Evolutionary conservation across 2,113 vertebrate species (phyloP), one percentile per base, ranked within the genome.

Genomic region (Ptilonorhynchus violaceus): DNA sequence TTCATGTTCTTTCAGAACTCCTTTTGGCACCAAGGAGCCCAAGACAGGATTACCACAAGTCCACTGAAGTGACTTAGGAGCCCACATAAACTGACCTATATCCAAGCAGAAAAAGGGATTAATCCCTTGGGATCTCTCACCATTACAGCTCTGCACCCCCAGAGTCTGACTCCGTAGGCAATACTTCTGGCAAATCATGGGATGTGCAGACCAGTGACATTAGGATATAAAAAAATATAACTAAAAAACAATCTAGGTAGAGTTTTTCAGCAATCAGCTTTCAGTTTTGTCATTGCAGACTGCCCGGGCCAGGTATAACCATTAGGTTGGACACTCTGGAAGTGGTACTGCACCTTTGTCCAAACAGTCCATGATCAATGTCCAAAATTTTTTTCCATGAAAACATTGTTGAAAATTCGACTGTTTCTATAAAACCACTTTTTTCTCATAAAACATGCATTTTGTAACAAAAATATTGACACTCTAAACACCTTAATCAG

Each of bases 171-270:
- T 33, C 56, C 24, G 42, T 0, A 52, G 30, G 68, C 8, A 58
- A 42, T 31, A 52, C 12, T 60, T 49, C 49, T 33, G 15, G 22
- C 22, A 60, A 68, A 73, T 30, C 11, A 68, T 2, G 13, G 33
- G 6, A 79, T 44, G 30, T 90, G 67, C 33, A 92, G 58, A n/a
- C 11, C 2, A 0, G 0, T 39, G 42, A 62, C 9, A 9, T 23
- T 42, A 41, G 33, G 11, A 20, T 52, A 62, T 13, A 13, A 10
- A 13, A 13, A 53, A 55, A n/a, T 8, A 5, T 3, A 28, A 28
- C 19, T 11, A 33, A 8, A 24, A 17, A 37, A 21, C 37, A 25
- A 8, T 15, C 3, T 21, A 59, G 20, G 11, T 18, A 60, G 13
- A 25, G 21, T 12, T 93, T 44, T 39, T 44, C 24, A 73, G 28